A percentile compares a stretch with the other conserved stretches of the same genome.
Conservation (phyloP, 2,797 vertebrate genomes). For the Capromys pilorides region DNA sequence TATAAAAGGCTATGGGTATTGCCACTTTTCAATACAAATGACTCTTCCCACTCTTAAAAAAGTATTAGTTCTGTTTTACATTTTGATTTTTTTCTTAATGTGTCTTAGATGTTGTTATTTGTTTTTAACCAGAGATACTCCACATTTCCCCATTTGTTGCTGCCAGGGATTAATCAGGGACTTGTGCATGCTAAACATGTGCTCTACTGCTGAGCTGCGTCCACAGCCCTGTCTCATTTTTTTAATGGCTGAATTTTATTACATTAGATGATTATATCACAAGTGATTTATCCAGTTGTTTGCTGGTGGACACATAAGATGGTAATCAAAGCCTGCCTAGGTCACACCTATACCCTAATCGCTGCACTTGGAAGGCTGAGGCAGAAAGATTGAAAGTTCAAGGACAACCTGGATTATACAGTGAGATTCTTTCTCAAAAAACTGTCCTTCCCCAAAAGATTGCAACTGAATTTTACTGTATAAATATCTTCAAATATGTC, state of each 20-base stretch:
- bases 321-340: not conserved
- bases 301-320: not conserved
- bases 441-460: not conserved
- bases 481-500: not conserved
- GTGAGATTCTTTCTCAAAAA: not conserved
- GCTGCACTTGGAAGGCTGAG: not conserved
- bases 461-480: not conserved
- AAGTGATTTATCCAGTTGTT: not conserved
- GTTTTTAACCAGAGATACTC: not conserved
- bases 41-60: not conserved
- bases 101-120: not conserved
- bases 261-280: not conserved
- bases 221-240: not conserved
- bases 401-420: not conserved
- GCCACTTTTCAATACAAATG: not conserved
- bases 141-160: not conserved
- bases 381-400: not conserved
- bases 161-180: not conserved
- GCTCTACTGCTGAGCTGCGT: not conserved
- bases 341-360: not conserved
- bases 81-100: not conserved
- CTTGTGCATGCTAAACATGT: not conserved
- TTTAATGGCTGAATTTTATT: not conserved
- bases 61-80: slow-evolving; percentile 6
- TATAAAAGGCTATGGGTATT: not conserved